These are phyloP conservation scores for Philypnodon macrostomus DNA, from an alignment of 2,797 vertebrate genomes.

Conservation along the genomic window DNA sequence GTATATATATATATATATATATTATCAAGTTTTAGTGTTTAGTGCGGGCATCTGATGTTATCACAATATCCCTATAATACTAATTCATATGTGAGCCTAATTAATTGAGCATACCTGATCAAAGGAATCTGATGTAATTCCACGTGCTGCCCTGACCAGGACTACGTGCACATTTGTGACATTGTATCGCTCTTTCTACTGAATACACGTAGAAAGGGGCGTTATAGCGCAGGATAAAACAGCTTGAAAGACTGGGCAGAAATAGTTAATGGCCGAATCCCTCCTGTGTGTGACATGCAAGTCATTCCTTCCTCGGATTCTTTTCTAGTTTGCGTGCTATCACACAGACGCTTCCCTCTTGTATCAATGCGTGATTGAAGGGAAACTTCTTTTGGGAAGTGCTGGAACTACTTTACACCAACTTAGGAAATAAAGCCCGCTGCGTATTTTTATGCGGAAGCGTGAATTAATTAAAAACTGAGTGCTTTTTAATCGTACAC, in stretches of 20 bases:
- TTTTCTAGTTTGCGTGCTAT: constrained; percentile 68
- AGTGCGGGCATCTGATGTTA: too few species aligned
- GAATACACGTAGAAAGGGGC: constrained; percentile 8
- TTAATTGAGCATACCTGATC: constrained; percentile 21
- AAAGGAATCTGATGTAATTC: constrained; percentile 60
- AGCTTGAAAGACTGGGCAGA: constrained; percentile 38
- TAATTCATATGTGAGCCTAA: too few species aligned
- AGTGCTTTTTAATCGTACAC: not conserved
- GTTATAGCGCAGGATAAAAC: constrained; percentile 7
- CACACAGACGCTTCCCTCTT: constrained; percentile 69
- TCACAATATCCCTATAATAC: too few species aligned
- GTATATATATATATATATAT: too few species aligned
- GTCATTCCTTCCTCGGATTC: constrained; percentile 62
- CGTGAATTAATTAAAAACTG: accelerated
- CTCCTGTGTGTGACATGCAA: constrained; percentile 27
- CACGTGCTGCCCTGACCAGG: constrained; percentile 58
- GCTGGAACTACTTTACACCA: constrained; percentile 74
- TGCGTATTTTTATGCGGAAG: accelerated
- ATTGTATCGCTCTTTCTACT: constrained; percentile 19
- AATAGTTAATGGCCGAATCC: constrained; percentile 55
- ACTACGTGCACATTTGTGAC: constrained; percentile 20
- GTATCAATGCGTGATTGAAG: constrained; percentile 78
- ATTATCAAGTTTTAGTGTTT: too few species aligned
- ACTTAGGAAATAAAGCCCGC: constrained; percentile 36
- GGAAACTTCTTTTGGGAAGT: constrained; percentile 82